phyloP scores from a whole-genome alignment of 2,113 vertebrate species.

The Corythaeola cristata region DNA sequence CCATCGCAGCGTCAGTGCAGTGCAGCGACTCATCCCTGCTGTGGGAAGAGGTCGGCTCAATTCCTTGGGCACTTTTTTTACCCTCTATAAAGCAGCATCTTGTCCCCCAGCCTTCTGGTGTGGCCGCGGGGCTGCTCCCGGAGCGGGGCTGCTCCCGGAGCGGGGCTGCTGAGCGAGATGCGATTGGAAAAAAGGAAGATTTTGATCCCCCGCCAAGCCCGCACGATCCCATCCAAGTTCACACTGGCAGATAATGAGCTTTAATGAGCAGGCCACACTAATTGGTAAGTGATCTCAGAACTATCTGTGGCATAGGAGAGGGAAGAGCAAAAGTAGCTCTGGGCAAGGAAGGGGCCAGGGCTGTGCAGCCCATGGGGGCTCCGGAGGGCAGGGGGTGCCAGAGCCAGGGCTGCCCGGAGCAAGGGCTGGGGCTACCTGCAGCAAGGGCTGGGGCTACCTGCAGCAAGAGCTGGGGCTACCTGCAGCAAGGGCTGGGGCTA shows the following conservation, averaged over 20 bases:
- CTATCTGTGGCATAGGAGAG: conserved; percentile 3
- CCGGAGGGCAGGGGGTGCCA: neutral
- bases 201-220: conserved; percentile 27
- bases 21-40: neutral
- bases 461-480: neutral
- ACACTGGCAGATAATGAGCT: conserved; percentile 64
- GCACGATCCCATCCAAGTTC: conserved; percentile 40
- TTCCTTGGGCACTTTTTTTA: neutral
- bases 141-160: neutral
- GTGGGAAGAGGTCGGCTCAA: neutral
- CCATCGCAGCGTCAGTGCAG: neutral
- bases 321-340: neutral
- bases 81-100: neutral
- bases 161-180: neutral
- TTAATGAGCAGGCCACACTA: conserved; percentile 62
- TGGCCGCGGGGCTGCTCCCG: neutral
- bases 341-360: neutral
- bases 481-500: neutral
- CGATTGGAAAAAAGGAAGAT: neutral
- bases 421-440: neutral
- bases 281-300: conserved; percentile 62
- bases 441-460: neutral
- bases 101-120: neutral
- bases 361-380: neutral
- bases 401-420: neutral